A percentile compares a stretch with the other conserved stretches of the same genome.
Evolutionary conservation across 1,140 invertebrate species (phyloP).

Genomic region (Stegodyphus dumicola): DNA sequence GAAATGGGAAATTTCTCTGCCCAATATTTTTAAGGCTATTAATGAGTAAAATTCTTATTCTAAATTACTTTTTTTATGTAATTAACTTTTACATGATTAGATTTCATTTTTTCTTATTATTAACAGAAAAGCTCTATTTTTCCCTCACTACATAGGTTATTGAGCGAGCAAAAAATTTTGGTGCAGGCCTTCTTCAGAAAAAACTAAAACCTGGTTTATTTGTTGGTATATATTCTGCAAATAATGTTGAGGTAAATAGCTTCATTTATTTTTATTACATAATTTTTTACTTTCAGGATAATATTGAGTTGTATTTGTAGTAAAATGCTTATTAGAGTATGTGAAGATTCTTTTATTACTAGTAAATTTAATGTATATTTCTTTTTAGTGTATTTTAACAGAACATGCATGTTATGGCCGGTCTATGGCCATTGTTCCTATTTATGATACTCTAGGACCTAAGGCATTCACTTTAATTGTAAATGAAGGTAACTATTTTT

Average conservation of each 20-base stretch:
- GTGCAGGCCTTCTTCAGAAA: constrained; percentile 46
- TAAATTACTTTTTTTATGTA: too few species aligned
- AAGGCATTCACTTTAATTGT: constrained; percentile 97
- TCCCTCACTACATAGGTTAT: constrained; percentile 89
- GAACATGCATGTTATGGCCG: constrained; percentile 94
- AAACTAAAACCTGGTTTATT: constrained; percentile 77
- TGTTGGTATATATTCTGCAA: constrained; percentile 93
- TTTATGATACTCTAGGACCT: constrained; percentile 96
- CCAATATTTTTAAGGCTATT: too few species aligned
- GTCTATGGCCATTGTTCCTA: constrained; percentile 93
- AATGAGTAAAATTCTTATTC: too few species aligned
- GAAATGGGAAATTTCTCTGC: too few species aligned
- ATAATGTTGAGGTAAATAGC: constrained; percentile 80
- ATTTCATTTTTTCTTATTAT: too few species aligned
- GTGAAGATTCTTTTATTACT: neutral
- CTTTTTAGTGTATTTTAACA: constrained; percentile 83
- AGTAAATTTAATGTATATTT: neutral
- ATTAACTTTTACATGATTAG: too few species aligned
- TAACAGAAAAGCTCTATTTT: constrained; percentile 48
- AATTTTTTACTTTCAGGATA: neutral
- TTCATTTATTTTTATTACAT: neutral
- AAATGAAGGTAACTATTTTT: constrained; percentile 80
- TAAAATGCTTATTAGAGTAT: neutral
- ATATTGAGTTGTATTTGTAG: neutral
- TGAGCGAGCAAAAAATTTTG: constrained; percentile 66